Percentiles rank a stretch among this genome's conserved stretches.
These are phyloP conservation scores for Thamnaconus septentrionalis DNA, from an alignment of 2,113 vertebrate species.

Conservation along the genomic window DNA sequence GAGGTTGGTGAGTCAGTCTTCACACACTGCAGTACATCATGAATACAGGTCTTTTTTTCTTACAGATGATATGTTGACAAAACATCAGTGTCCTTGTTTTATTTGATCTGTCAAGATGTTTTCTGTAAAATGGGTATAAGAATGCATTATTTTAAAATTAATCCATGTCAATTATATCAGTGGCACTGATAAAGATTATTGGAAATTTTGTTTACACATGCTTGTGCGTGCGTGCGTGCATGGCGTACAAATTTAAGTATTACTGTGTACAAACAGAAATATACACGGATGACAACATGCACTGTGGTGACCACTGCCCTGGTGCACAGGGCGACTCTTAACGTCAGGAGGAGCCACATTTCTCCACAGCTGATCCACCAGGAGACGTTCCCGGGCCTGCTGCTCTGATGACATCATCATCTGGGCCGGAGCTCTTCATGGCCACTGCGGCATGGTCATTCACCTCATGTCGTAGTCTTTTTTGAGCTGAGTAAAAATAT, in stretches of 20 bases:
- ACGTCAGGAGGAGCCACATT: conserved; percentile 63
- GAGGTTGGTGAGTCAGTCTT: conserved; percentile 72
- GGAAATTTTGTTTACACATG: too few relatives aligned
- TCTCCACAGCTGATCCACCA: conserved; percentile 39
- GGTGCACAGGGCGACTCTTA: conserved; percentile 50
- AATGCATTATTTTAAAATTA: too few relatives aligned
- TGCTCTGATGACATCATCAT: conserved; percentile 9
- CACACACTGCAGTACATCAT: conserved; percentile 62
- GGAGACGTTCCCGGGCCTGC: not conserved
- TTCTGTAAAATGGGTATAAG: too few relatives aligned
- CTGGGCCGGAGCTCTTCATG: conserved; percentile 19
- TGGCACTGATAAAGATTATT: too few relatives aligned
- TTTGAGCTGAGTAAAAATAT: conserved; percentile 38
- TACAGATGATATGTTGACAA: too few relatives aligned
- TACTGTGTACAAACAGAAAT: too few relatives aligned
- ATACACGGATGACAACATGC: not conserved
- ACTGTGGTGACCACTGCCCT: not conserved
- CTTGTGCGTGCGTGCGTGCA: too few relatives aligned
- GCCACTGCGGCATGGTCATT: not conserved
- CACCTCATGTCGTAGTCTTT: not conserved
- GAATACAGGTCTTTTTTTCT: too few relatives aligned
- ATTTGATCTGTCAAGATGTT: too few relatives aligned
- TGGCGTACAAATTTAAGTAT: too few relatives aligned
- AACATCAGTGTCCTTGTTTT: too few relatives aligned
- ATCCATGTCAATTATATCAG: too few relatives aligned